These are phyloP conservation scores for Yoshiicerus persimilis DNA, from an alignment of 1,140 invertebrate genomes.

Conservation along the genomic window DNA sequence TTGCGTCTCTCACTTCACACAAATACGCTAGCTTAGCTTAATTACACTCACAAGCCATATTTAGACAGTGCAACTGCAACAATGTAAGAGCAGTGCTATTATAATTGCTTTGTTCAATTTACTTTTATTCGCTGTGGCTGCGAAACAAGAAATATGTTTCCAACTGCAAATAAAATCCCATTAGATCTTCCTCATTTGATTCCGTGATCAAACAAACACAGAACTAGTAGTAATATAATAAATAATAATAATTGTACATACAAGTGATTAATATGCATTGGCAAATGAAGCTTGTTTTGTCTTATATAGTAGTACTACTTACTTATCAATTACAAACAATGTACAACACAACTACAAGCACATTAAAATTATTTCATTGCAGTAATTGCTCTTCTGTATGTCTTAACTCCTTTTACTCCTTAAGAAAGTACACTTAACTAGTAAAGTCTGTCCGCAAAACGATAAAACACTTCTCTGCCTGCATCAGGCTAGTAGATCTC, in stretches of 20 bases:
- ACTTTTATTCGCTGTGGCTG: background rate
- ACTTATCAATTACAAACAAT: background rate
- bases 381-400: background rate
- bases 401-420: conserved; percentile 13
- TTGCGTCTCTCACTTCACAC: background rate
- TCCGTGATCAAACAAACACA: background rate
- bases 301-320: background rate
- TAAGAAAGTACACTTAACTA: background rate
- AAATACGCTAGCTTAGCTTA: background rate
- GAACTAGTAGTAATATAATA: background rate
- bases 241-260: conserved; percentile 16
- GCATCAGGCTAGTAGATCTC: background rate
- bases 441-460: background rate
- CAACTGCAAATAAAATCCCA: background rate
- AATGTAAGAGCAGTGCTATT: too few relatives aligned
- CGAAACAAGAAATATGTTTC: background rate
- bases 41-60: background rate
- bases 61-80: background rate
- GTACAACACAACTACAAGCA: background rate
- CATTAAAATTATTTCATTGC: background rate
- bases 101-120: too few relatives aligned
- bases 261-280: conserved; percentile 10
- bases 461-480: background rate
- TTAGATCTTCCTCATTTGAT: background rate
- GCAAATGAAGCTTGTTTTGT: conserved; percentile 8